These are phyloP conservation scores for Dryadula phaetusa DNA, from an alignment of 2,888 invertebrate genomes.

Conservation along the genomic window DNA sequence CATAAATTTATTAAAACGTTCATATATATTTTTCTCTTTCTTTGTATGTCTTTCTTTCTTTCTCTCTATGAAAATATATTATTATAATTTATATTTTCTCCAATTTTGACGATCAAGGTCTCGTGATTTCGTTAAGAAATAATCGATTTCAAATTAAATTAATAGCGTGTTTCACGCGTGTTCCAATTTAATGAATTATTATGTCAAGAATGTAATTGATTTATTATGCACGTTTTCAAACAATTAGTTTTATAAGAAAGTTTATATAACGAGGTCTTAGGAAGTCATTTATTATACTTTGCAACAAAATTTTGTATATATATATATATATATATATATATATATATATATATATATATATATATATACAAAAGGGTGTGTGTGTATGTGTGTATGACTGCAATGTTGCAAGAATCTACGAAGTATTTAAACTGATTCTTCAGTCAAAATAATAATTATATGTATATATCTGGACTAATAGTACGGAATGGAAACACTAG, in stretches of 20 bases:
- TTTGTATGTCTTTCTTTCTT: too few species aligned
- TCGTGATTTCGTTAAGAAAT: not conserved
- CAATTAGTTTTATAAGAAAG: conserved; percentile 1
- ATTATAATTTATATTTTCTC: not conserved
- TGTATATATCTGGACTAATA: too few species aligned
- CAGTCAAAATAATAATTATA: too few species aligned
- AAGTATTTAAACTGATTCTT: too few species aligned
- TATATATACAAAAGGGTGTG: not conserved
- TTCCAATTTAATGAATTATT: not conserved
- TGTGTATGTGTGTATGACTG: too few species aligned
- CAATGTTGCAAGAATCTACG: too few species aligned
- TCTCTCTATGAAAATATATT: not conserved
- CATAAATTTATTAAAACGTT: too few species aligned
- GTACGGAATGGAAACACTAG: too few species aligned
- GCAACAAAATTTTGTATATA: too few species aligned
- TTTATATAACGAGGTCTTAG: conserved; percentile 12
- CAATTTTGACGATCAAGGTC: not conserved
- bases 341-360: conserved; percentile 1
- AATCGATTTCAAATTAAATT: not conserved
- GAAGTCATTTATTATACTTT: not conserved
- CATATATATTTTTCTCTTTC: too few species aligned
- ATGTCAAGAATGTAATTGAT: conserved; percentile 17
- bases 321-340: too few species aligned
- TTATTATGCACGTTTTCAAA: not conserved
- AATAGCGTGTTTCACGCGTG: not conserved